Evolutionary conservation across 1,140 invertebrate genomes (phyloP).

Genomic region (Aphaenogaster rudis): DNA sequence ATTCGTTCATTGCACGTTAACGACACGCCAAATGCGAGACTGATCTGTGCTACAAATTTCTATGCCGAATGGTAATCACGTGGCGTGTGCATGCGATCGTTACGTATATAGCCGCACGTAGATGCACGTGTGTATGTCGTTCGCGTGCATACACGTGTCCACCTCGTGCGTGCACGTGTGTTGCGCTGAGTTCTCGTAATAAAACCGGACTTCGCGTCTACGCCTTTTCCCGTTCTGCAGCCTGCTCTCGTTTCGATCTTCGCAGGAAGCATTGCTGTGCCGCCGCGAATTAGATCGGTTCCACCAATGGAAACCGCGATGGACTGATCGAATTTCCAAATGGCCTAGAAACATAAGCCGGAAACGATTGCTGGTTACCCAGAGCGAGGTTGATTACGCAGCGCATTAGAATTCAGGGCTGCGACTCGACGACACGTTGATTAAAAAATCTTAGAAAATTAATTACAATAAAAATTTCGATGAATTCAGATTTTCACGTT

Average conservation of each 20-base stretch:
- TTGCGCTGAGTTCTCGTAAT: conserved; percentile 69
- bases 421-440: neutral
- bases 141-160: neutral
- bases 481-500: neutral
- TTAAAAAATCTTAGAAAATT: conserved; percentile 18
- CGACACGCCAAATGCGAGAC: neutral
- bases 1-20: conserved; percentile 18
- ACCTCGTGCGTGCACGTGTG: conserved; percentile 8
- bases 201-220: conserved; percentile 72
- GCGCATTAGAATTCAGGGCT: neutral
- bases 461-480: neutral
- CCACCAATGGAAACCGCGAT: conserved; percentile 1
- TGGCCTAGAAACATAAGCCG: conserved; percentile 13
- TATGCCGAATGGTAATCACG: conserved; percentile 72
- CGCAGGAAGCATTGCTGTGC: conserved; percentile 65
- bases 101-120: conserved; percentile 58
- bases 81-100: conserved; percentile 57
- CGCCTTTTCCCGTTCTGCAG: conserved; percentile 69
- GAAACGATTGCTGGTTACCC: neutral
- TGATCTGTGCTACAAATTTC: conserved; percentile 54
- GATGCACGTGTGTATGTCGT: neutral
- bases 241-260: conserved; percentile 63
- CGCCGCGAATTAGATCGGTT: conserved; percentile 62
- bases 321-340: conserved; percentile 28
- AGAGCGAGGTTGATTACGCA: neutral